Conservation (phyloP, 2,113 vertebrate genomes). For the Cercocebus atys region DNA sequence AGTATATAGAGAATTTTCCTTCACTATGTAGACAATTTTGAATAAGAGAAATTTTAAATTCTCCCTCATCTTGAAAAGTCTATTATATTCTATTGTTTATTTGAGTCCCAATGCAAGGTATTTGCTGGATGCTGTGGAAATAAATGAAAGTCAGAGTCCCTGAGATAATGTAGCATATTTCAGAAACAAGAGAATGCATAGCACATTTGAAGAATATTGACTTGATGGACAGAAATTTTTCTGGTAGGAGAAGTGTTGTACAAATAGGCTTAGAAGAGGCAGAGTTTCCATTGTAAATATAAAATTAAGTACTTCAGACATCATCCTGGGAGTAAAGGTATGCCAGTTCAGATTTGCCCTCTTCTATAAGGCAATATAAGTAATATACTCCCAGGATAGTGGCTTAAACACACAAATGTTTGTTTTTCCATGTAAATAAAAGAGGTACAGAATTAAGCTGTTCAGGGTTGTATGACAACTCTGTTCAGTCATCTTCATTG, state of each 20-base stretch:
- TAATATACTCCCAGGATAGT: background rate
- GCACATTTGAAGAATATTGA: constrained; percentile 20
- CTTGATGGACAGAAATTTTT: constrained; percentile 17
- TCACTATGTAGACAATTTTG: background rate
- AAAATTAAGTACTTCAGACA: constrained; percentile 18
- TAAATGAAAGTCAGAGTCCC: background rate
- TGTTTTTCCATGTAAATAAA: constrained; percentile 11
- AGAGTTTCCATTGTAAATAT: constrained; percentile 25
- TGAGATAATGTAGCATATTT: background rate
- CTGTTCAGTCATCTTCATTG: background rate
- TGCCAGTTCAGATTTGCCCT: background rate
- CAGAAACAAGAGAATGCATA: background rate
- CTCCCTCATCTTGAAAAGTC: background rate
- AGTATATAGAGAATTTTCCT: background rate
- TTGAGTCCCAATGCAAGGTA: background rate
- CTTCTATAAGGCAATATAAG: background rate
- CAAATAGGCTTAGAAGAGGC: background rate
- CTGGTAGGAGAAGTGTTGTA: background rate
- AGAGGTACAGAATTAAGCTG: background rate
- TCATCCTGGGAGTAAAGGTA: background rate
- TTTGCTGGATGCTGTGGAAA: background rate
- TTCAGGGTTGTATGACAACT: background rate
- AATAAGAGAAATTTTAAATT: constrained; percentile 25
- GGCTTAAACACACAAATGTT: background rate
- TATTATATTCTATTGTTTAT: background rate